Conservation (phyloP, 2,113 vertebrate species). For the Guaruba guarouba region DNA sequence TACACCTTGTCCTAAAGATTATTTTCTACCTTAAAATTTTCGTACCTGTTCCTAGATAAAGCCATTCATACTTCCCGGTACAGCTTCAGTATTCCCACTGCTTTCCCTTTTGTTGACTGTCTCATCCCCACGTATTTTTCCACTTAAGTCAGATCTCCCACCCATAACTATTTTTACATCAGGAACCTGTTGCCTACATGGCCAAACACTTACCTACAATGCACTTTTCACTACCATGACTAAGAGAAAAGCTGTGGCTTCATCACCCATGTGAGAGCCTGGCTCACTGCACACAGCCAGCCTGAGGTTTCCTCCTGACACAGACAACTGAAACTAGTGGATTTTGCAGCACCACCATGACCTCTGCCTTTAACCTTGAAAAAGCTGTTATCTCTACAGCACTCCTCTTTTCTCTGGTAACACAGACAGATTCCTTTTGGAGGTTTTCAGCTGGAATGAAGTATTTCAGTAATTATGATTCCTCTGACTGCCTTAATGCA, state of each 20-base stretch:
- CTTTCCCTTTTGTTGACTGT: background rate
- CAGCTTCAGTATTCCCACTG: background rate
- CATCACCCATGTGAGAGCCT: rapidly evolving
- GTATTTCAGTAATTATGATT: background rate
- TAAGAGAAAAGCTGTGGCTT: background rate
- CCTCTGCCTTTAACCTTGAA: conserved; percentile 43
- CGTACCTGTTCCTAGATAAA: background rate
- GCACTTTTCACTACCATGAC: background rate
- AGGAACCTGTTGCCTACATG: background rate
- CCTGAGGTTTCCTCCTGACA: background rate
- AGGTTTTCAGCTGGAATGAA: background rate
- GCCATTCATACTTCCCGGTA: background rate
- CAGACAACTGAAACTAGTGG: background rate
- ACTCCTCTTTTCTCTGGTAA: background rate
- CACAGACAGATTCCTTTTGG: background rate
- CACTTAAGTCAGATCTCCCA: background rate
- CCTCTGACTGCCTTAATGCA: background rate
- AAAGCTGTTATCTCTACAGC: conserved; percentile 21
- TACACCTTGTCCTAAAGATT: background rate
- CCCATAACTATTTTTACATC: background rate
- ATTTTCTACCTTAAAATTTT: background rate
- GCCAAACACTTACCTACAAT: background rate
- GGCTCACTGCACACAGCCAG: background rate
- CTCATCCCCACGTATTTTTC: background rate
- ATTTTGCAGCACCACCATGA: background rate